Evolutionary conservation across 2,797 vertebrate species (phyloP).

Genomic region (Natrix natrix): DNA sequence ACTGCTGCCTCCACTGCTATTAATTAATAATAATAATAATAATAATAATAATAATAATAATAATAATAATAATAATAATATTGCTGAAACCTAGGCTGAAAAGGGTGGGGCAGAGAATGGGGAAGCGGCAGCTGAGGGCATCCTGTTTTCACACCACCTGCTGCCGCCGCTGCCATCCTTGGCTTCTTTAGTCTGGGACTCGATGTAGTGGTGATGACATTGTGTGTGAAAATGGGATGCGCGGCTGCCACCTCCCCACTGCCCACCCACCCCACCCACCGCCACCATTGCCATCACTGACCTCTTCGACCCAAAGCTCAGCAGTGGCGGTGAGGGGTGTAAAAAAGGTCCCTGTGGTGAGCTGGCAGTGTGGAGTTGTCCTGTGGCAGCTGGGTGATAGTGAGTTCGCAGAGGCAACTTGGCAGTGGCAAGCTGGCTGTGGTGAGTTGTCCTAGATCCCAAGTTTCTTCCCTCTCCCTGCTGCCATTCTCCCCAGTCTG

Average conservation of each 20-base stretch:
- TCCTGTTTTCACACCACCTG: background rate
- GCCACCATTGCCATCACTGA: no score
- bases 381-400: background rate
- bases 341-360: background rate
- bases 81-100: background rate
- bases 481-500: conserved; percentile 55
- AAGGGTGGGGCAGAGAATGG: background rate
- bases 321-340: background rate
- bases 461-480: conserved; percentile 45
- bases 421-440: background rate
- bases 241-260: no score
- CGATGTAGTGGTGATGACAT: no score
- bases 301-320: no score
- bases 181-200: background rate
- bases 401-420: background rate
- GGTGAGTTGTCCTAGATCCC: background rate
- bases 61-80: no score
- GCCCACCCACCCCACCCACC: no score
- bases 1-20: background rate
- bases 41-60: no score
- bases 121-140: no score
- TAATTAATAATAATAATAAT: background rate
- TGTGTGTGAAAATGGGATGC: background rate
- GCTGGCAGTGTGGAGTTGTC: background rate
- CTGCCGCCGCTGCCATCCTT: no score